Conservation (phyloP, 2,113 vertebrate species). For the Spea bombifrons region DNA sequence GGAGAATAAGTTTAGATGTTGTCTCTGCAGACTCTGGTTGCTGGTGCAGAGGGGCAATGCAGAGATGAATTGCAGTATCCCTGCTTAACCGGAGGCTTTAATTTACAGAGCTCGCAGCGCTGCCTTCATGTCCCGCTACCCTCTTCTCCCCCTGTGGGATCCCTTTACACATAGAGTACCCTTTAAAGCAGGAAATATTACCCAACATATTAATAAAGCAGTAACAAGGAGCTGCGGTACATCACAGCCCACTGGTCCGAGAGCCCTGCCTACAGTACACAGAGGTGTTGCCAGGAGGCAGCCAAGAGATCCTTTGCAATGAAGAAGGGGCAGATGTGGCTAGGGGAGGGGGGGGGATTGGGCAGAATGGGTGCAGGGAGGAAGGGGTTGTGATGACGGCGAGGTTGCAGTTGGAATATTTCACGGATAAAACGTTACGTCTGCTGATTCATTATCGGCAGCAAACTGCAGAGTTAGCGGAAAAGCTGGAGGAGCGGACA, state of each 20-base stretch:
- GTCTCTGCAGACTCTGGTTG: neutral
- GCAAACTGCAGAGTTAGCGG: conserved; percentile 12
- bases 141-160: neutral
- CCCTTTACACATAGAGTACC: neutral
- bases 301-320: neutral
- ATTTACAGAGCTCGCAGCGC: conserved; percentile 42
- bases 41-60: conserved; percentile 8
- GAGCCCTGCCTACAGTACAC: neutral
- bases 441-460: conserved; percentile 28
- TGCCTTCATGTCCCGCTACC: neutral
- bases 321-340: conserved; percentile 29
- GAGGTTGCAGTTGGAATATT: neutral
- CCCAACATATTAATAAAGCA: neutral
- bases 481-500: neutral
- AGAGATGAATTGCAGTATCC: conserved; percentile 48
- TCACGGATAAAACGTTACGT: neutral
- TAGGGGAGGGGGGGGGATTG: neutral
- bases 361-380: neutral
- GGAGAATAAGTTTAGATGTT: neutral
- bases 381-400: no score
- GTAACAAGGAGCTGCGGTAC: neutral
- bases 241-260: neutral
- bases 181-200: neutral
- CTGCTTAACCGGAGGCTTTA: conserved; percentile 34
- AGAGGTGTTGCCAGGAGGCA: conserved; percentile 7